phyloP scores from a whole-genome alignment of 1,140 invertebrate species.

The Microplitis mediator region DNA sequence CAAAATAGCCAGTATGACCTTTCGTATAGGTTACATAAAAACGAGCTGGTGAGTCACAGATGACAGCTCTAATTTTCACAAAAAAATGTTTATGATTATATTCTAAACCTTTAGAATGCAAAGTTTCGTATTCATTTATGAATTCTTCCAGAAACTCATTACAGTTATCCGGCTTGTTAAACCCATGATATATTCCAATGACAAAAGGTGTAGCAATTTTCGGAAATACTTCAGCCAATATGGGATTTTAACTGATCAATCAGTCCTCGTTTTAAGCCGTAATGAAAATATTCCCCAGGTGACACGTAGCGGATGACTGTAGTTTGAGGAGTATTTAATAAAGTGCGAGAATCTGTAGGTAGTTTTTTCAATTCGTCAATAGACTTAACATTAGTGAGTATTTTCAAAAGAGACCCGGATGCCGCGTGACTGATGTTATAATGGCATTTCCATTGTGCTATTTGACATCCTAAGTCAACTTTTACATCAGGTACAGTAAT shows the following conservation, averaged over 20 bases:
- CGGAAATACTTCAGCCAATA: constrained; percentile 28
- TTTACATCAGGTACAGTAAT: not conserved
- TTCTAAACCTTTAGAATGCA: constrained; percentile 30
- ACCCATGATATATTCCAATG: constrained; percentile 37
- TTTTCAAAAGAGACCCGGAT: constrained; percentile 2
- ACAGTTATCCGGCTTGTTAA: constrained; percentile 30
- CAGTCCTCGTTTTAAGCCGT: not conserved
- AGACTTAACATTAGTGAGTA: constrained; percentile 3
- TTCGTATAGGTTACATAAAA: constrained; percentile 24
- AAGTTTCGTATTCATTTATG: constrained; percentile 29
- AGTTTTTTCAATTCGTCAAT: constrained; percentile 15
- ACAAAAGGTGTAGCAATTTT: constrained; percentile 21
- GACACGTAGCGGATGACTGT: not conserved
- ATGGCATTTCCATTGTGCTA: constrained; percentile 12
- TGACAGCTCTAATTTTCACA: constrained; percentile 34
- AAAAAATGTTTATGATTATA: constrained; percentile 20
- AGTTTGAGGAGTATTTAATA: constrained; percentile 11
- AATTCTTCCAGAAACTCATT: constrained; percentile 36
- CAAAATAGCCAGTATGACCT: constrained; percentile 21
- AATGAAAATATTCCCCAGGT: constrained; percentile 10
- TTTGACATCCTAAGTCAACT: not conserved
- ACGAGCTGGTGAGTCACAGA: constrained; percentile 37
- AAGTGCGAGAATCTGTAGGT: constrained; percentile 9
- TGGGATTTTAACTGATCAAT: constrained; percentile 29
- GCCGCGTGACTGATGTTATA: constrained; percentile 11